Conservation (phyloP, 1,140 invertebrate species). For the Olivierus martensii region DNA sequence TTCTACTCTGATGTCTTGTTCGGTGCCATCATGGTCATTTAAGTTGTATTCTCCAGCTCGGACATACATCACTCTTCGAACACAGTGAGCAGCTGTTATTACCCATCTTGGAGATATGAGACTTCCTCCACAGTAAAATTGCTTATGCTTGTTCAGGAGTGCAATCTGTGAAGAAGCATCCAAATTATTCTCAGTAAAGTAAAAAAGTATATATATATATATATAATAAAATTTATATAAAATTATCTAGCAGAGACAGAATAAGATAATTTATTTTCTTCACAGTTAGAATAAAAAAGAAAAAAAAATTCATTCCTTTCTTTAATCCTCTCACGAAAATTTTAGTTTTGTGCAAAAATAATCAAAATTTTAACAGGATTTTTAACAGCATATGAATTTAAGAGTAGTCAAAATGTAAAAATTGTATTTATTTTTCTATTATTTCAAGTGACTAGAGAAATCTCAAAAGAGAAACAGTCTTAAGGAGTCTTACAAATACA, state of each 20-base stretch:
- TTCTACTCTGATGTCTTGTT: slow-evolving; percentile 55
- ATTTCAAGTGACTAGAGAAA: no score
- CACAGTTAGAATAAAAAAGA: not conserved
- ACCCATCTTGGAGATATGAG: slow-evolving; percentile 74
- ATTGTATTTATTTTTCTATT: no score
- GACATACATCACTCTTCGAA: slow-evolving; percentile 58
- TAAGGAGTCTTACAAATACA: no score
- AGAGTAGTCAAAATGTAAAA: no score
- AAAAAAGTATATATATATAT: no score
- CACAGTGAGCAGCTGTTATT: slow-evolving; percentile 80
- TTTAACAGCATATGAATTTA: no score
- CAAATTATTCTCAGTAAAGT: not conserved
- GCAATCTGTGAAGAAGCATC: slow-evolving; percentile 1
- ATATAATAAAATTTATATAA: not conserved
- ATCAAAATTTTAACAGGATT: no score
- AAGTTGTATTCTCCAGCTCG: slow-evolving; percentile 72
- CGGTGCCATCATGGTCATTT: slow-evolving; percentile 45
- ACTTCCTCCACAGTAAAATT: slow-evolving; percentile 74
- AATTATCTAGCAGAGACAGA: not conserved
- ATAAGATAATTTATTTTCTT: not conserved
- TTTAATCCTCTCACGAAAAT: no score
- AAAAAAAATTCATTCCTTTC: no score
- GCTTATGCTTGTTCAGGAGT: slow-evolving; percentile 1
- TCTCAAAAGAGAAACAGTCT: no score
- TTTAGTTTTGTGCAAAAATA: no score